These are phyloP conservation scores for Gnathochromis pfefferi DNA, from an alignment of 2,113 vertebrate species.

Conservation along the genomic window DNA sequence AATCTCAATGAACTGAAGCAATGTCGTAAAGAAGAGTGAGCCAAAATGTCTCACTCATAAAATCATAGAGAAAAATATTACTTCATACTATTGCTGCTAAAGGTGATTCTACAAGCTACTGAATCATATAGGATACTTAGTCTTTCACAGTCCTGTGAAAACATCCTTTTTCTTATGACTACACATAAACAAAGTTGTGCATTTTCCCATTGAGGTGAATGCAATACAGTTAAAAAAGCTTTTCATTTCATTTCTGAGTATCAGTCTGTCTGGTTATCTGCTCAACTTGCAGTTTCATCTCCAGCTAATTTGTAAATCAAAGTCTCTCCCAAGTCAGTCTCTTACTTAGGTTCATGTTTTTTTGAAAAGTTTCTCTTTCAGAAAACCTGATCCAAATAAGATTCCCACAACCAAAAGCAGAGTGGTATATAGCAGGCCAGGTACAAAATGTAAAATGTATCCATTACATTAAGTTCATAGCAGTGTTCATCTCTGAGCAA, in stretches of 20 bases:
- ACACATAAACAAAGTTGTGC: not conserved
- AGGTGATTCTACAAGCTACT: not conserved
- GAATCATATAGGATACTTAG: not conserved
- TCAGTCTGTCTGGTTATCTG: not conserved
- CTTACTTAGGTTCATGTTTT: not conserved
- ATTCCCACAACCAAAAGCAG: not conserved
- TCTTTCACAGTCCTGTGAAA: not conserved
- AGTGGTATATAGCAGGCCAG: not conserved
- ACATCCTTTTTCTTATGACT: not conserved
- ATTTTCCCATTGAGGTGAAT: not conserved
- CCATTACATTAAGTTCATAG: not conserved
- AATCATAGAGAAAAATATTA: not conserved
- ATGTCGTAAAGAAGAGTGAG: not conserved
- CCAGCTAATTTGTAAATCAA: not conserved
- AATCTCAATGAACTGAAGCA: not conserved
- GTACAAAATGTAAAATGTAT: not conserved
- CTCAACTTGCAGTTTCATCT: not conserved
- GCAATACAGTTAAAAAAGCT: not conserved
- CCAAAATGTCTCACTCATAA: not conserved
- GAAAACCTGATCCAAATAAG: not conserved
- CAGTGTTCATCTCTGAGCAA: constrained; percentile 14
- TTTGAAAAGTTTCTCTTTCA: not conserved
- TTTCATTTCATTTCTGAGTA: not conserved
- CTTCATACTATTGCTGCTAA: not conserved
- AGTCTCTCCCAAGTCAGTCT: not conserved